Evolutionary conservation across 2,888 invertebrate species (phyloP).

Genomic region (Corythucha ciliata): DNA sequence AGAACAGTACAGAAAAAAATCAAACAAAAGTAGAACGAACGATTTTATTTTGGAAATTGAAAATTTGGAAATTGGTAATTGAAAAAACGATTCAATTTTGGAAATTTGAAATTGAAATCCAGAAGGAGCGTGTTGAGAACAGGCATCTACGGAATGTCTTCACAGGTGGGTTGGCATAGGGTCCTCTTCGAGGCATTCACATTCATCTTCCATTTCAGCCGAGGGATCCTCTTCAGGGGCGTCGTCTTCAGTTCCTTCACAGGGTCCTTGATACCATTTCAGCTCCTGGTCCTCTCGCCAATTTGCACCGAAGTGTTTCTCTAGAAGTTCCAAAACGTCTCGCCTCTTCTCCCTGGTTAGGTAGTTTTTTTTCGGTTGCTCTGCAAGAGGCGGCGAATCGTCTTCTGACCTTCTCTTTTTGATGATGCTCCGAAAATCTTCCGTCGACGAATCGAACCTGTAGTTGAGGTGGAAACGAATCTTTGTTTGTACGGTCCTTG

Average conservation of each 20-base stretch:
- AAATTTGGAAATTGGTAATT: too few relatives aligned
- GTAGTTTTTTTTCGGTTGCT: not conserved
- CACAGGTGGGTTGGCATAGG: too few relatives aligned
- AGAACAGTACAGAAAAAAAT: too few relatives aligned
- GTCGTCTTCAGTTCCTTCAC: not conserved
- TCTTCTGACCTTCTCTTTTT: not conserved
- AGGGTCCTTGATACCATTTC: not conserved
- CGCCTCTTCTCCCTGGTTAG: not conserved
- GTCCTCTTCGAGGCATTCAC: too few relatives aligned
- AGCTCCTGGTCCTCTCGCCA: not conserved
- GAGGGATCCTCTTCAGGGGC: not conserved
- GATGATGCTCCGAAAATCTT: not conserved
- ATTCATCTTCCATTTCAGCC: too few relatives aligned
- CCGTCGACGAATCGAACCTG: not conserved
- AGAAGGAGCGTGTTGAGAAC: too few relatives aligned
- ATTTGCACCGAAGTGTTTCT: not conserved
- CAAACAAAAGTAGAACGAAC: too few relatives aligned
- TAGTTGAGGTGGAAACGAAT: not conserved
- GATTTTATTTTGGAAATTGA: too few relatives aligned
- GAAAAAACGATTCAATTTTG: too few relatives aligned
- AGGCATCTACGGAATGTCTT: too few relatives aligned
- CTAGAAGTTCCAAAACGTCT: conserved; percentile 1
- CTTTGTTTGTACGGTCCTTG: not conserved
- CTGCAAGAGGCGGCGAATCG: not conserved
- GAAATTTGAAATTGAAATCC: too few relatives aligned